Conservation (phyloP, 2,888 invertebrate species). For the Strigamia crassipes region DNA sequence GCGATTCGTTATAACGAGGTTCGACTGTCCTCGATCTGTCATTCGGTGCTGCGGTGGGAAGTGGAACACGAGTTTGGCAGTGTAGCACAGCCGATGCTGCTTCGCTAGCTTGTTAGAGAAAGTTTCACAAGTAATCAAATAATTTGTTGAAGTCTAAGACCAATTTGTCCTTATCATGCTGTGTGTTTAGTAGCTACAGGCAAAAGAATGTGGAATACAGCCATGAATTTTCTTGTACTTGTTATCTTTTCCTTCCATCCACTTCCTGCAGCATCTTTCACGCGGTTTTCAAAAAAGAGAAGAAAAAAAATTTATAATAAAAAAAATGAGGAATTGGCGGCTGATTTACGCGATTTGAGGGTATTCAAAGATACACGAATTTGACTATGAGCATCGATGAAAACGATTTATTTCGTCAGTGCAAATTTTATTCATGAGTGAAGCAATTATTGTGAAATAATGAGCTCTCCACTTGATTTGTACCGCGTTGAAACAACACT, state of each 20-base stretch:
- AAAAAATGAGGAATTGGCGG: background rate
- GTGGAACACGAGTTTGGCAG: no score
- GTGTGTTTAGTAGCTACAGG: background rate
- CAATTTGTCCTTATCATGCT: background rate
- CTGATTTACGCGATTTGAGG: no score
- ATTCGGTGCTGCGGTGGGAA: no score
- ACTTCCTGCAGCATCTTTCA: constrained; percentile 10
- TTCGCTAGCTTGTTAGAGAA: no score
- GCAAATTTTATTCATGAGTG: background rate
- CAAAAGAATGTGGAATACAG: background rate
- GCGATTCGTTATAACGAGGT: no score
- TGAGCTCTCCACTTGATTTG: background rate
- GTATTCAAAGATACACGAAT: no score
- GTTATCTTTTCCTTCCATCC: no score
- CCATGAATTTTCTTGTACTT: background rate
- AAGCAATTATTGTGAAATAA: background rate
- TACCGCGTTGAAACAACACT: background rate
- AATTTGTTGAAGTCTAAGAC: background rate
- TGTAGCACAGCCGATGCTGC: no score
- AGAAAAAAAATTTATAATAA: no score
- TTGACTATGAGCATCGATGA: background rate
- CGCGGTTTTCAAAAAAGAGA: no score
- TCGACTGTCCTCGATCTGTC: no score
- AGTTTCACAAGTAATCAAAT: background rate
- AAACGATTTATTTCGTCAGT: background rate